A percentile compares a stretch with the other conserved stretches of the same genome.
Conservation (phyloP, 2,888 invertebrate genomes). For the Microchrysa polita region DNA sequence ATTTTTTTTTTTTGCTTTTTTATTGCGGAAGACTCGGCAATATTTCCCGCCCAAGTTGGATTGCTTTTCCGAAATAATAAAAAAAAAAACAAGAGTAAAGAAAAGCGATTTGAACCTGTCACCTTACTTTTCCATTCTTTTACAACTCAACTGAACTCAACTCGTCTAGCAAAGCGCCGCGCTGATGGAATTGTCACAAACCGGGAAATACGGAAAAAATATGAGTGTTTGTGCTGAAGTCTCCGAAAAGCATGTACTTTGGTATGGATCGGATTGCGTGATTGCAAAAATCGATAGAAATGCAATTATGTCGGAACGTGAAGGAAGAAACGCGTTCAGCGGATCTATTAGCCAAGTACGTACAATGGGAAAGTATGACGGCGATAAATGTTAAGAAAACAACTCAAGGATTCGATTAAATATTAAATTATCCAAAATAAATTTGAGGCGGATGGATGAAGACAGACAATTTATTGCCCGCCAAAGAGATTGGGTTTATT, state of each 20-base stretch:
- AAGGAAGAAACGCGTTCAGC: background rate
- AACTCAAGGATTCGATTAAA: slow-evolving; percentile 15
- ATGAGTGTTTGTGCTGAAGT: too few species aligned
- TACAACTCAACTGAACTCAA: background rate
- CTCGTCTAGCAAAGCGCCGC: background rate
- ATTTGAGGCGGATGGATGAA: background rate
- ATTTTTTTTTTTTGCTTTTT: background rate
- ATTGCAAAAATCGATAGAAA: slow-evolving; percentile 37
- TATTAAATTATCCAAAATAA: slow-evolving; percentile 5
- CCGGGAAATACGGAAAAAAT: background rate
- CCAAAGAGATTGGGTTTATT: background rate
- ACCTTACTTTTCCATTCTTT: background rate
- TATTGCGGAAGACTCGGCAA: too few species aligned
- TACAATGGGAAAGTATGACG: slow-evolving; percentile 25
- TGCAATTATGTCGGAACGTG: slow-evolving; percentile 26
- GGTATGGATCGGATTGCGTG: slow-evolving; percentile 34
- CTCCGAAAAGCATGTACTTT: background rate
- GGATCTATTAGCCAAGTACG: slow-evolving; percentile 13
- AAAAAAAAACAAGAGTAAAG: too few species aligned
- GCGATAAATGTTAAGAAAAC: slow-evolving; percentile 27
- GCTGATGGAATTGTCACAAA: background rate
- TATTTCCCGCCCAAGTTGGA: too few species aligned
- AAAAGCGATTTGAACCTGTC: background rate
- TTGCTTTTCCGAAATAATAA: too few species aligned
- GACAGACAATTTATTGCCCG: background rate